Evolutionary conservation across 1,140 invertebrate genomes (phyloP).

Genomic region (Drosophila paulistorum): DNA sequence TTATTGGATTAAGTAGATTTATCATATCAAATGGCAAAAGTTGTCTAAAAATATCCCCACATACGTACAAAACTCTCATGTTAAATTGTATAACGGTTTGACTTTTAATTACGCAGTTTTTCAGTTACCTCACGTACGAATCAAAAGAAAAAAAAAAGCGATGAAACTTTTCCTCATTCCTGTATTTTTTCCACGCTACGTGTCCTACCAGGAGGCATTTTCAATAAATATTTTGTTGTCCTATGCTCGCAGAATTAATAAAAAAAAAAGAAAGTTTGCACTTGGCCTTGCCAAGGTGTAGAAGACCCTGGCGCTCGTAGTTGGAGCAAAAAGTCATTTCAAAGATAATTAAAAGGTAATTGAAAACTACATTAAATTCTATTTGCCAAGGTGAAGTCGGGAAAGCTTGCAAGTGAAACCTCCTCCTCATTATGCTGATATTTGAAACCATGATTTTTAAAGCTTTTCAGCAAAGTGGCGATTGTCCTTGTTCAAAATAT

Average conservation of each 20-base stretch:
- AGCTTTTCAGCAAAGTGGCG: no score
- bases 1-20: conserved; percentile 80
- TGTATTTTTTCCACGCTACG: conserved; percentile 53
- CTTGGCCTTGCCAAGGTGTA: conserved; percentile 49
- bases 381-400: neutral
- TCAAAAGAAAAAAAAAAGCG: conserved; percentile 23
- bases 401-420: neutral
- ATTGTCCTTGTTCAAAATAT: no score
- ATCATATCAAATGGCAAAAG: conserved; percentile 68
- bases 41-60: conserved; percentile 60
- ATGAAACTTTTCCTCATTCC: conserved; percentile 56
- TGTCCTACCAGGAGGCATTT: conserved; percentile 73
- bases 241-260: conserved; percentile 43
- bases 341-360: conserved; percentile 17
- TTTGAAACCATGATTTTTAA: no score
- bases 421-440: no score
- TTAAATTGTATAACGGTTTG: conserved; percentile 29
- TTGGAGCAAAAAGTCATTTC: neutral
- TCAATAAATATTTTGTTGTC: conserved; percentile 60
- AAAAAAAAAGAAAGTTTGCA: conserved; percentile 52
- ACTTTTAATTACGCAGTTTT: conserved; percentile 75
- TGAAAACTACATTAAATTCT: conserved; percentile 12
- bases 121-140: conserved; percentile 62
- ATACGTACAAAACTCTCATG: conserved; percentile 41
- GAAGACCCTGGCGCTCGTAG: neutral